Conservation (phyloP, 2,888 invertebrate genomes). For the Luffia ferchaultella region DNA sequence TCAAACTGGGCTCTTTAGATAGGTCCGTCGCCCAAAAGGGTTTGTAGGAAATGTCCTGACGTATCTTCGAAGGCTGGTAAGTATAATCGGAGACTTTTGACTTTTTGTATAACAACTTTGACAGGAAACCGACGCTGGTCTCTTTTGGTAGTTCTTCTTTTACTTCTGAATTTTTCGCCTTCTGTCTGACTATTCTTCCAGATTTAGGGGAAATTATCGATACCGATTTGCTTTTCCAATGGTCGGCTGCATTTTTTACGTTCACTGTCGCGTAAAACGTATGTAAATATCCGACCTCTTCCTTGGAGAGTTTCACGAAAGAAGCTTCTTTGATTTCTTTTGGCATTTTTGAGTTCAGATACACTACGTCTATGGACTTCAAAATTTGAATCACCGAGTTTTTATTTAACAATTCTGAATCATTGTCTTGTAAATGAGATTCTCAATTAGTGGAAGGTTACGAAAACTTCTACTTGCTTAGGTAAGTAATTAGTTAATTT, state of each 20-base stretch:
- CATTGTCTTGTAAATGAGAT: too few relatives aligned
- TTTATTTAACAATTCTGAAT: too few relatives aligned
- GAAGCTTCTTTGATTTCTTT: slow-evolving; percentile 32
- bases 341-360: slow-evolving; percentile 24
- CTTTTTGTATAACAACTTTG: slow-evolving; percentile 35
- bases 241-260: slow-evolving; percentile 25
- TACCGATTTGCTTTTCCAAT: slow-evolving; percentile 42
- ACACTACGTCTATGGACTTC: neutral
- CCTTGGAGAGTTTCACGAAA: slow-evolving; percentile 32
- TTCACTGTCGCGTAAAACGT: slow-evolving; percentile 27
- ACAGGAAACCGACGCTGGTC: slow-evolving; percentile 27
- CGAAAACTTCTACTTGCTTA: too few relatives aligned
- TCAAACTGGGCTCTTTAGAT: neutral
- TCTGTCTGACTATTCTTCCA: slow-evolving; percentile 26
- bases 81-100: slow-evolving; percentile 42
- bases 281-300: slow-evolving; percentile 33
- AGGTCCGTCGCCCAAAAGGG: slow-evolving; percentile 42
- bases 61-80: slow-evolving; percentile 35
- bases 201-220: slow-evolving; percentile 46
- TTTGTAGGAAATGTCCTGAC: slow-evolving; percentile 37
- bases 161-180: slow-evolving; percentile 10
- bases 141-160: slow-evolving; percentile 14
- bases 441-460: too few relatives aligned
- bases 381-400: too few relatives aligned
- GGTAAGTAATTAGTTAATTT: too few relatives aligned